Evolutionary conservation across 2,797 vertebrate species (phyloP).

Genomic region (Mus minutoides): DNA sequence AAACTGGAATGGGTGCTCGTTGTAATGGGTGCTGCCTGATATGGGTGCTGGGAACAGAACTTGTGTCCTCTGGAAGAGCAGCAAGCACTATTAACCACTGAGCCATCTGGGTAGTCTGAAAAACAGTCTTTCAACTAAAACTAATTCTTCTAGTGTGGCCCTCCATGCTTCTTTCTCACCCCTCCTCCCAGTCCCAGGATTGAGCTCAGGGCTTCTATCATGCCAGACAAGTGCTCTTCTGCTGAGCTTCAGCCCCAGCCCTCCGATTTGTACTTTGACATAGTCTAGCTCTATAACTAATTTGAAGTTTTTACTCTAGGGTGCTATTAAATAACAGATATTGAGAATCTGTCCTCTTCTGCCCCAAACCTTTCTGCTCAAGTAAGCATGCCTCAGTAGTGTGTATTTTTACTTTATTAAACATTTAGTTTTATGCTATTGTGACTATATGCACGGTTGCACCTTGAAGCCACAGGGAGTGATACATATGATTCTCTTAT

Average conservation of each 20-base stretch:
- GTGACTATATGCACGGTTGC: neutral
- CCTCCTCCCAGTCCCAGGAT: too few relatives aligned
- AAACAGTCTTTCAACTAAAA: neutral
- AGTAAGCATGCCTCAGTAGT: neutral
- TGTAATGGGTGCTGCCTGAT: neutral
- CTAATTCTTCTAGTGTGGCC: neutral
- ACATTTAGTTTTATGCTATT: neutral
- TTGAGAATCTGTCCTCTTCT: neutral
- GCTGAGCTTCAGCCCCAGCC: neutral
- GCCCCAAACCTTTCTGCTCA: neutral
- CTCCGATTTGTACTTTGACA: neutral
- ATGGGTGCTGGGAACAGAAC: neutral
- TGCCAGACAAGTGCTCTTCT: neutral
- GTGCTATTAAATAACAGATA: neutral
- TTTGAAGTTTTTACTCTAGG: constrained; percentile 10
- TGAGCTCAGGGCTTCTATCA: neutral
- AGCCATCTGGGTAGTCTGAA: neutral
- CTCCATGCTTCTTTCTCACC: neutral
- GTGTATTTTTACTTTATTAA: neutral
- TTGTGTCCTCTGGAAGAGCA: neutral
- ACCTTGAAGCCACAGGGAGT: neutral
- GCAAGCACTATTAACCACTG: neutral
- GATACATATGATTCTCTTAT: neutral
- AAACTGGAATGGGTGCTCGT: neutral
- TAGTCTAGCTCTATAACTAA: neutral